phyloP scores from a whole-genome alignment of 2,888 invertebrate genomes.

The Thumatha senex region DNA sequence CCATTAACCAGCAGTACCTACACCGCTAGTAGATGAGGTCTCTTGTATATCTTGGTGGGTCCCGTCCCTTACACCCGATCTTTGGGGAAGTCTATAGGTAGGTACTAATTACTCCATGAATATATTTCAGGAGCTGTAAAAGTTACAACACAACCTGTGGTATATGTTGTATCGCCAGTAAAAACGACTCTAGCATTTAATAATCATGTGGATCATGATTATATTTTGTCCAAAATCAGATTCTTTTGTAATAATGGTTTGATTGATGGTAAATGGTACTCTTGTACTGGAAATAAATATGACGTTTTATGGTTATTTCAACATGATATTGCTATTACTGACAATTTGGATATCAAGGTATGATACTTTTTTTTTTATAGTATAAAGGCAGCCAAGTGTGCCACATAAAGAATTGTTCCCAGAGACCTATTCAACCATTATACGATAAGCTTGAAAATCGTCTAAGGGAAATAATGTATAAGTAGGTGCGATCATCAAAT shows the following conservation, averaged over 20 bases:
- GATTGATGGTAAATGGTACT: conserved; percentile 66
- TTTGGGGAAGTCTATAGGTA: background rate
- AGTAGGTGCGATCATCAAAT: too few relatives aligned
- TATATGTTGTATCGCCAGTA: conserved; percentile 55
- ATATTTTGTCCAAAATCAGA: conserved; percentile 47
- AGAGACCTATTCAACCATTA: too few relatives aligned
- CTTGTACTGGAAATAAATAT: conserved; percentile 65
- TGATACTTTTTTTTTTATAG: background rate
- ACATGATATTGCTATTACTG: conserved; percentile 44
- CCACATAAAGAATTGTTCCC: too few relatives aligned
- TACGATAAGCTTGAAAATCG: too few relatives aligned
- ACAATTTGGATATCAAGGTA: conserved; percentile 61
- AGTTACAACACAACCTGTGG: conserved; percentile 64
- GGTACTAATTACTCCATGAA: too few relatives aligned
- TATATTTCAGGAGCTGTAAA: conserved; percentile 63
- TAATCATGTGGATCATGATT: conserved; percentile 56
- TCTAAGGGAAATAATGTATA: too few relatives aligned
- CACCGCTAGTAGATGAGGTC: too few relatives aligned
- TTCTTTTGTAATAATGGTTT: conserved; percentile 51
- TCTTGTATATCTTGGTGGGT: too few relatives aligned
- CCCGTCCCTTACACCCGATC: too few relatives aligned
- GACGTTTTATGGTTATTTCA: conserved; percentile 77
- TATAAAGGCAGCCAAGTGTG: too few relatives aligned
- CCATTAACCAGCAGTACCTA: too few relatives aligned
- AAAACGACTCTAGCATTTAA: conserved; percentile 68